Evolutionary conservation across 53 echinoderm and acorn worm genomes (phyloP).

Genomic region (Stichopus horrens): DNA sequence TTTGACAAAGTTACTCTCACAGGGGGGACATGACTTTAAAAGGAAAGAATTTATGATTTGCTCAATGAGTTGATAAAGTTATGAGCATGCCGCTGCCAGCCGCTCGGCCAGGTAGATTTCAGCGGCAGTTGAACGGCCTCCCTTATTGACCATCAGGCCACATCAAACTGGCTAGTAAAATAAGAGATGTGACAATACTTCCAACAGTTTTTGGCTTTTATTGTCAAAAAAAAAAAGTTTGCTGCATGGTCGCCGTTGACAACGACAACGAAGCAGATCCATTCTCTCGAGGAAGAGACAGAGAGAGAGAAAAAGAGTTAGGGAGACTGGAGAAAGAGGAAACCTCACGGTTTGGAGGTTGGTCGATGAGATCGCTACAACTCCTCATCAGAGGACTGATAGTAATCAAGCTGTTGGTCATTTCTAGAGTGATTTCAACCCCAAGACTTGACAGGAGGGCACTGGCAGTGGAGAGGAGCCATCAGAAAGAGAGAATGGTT

Average conservation of each 20-base stretch:
- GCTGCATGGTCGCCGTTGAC: too few species aligned
- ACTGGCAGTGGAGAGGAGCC: neutral
- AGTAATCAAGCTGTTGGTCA: neutral
- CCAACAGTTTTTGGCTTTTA: constrained; percentile 22
- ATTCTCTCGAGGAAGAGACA: too few species aligned
- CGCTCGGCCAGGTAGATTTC: neutral
- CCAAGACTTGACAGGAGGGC: neutral
- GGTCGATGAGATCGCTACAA: too few species aligned
- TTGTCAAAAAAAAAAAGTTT: neutral
- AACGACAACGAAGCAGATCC: too few species aligned
- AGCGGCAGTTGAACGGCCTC: neutral
- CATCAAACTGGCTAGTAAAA: constrained; percentile 40
- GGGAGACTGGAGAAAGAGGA: too few species aligned
- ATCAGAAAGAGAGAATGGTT: neutral
- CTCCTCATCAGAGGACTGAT: neutral
- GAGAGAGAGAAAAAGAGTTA: too few species aligned
- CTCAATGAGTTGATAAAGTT: constrained; percentile 26
- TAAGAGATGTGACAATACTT: constrained; percentile 15
- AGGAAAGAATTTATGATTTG: constrained; percentile 32
- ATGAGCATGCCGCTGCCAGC: neutral
- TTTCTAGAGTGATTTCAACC: neutral
- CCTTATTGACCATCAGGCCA: constrained; percentile 38
- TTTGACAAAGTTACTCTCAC: constrained; percentile 18
- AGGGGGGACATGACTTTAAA: constrained; percentile 27
- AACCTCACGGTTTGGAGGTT: too few species aligned